These are phyloP conservation scores for Eufriesea mexicana DNA, from an alignment of 1,140 invertebrate species.

Conservation along the genomic window DNA sequence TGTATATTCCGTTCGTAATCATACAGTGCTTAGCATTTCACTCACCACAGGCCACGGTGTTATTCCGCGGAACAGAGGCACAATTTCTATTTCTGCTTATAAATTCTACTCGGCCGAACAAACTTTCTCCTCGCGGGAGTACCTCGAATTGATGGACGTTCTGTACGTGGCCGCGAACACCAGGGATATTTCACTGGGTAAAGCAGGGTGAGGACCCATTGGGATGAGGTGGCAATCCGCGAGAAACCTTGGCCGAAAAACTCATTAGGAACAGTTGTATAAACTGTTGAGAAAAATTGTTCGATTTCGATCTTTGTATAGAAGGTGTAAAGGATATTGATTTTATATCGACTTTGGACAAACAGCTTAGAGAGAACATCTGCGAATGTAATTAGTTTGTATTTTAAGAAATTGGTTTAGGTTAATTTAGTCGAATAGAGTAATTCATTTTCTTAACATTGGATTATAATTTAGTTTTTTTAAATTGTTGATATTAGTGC, in stretches of 20 bases:
- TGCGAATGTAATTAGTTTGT: too few species aligned
- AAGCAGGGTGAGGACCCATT: slow-evolving; percentile 4
- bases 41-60: slow-evolving; percentile 14
- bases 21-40: slow-evolving; percentile 41
- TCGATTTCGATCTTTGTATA: not conserved
- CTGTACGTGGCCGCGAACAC: slow-evolving; percentile 34
- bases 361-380: too few species aligned
- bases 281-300: not conserved
- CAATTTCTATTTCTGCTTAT: slow-evolving; percentile 53
- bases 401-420: too few species aligned
- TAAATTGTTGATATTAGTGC: too few species aligned
- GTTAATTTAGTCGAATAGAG: too few species aligned
- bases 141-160: slow-evolving; percentile 38
- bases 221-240: slow-evolving; percentile 11
- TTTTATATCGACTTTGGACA: too few species aligned
- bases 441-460: too few species aligned
- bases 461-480: too few species aligned
- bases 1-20: slow-evolving; percentile 40
- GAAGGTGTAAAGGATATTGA: too few species aligned
- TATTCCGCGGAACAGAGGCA: slow-evolving; percentile 28
- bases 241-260: not conserved
- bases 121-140: slow-evolving; percentile 52
- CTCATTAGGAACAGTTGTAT: not conserved
- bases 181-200: slow-evolving; percentile 25
- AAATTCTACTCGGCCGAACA: slow-evolving; percentile 36